phyloP scores from a whole-genome alignment of 2,797 vertebrate species.

The Sebastes dallii region DNA sequence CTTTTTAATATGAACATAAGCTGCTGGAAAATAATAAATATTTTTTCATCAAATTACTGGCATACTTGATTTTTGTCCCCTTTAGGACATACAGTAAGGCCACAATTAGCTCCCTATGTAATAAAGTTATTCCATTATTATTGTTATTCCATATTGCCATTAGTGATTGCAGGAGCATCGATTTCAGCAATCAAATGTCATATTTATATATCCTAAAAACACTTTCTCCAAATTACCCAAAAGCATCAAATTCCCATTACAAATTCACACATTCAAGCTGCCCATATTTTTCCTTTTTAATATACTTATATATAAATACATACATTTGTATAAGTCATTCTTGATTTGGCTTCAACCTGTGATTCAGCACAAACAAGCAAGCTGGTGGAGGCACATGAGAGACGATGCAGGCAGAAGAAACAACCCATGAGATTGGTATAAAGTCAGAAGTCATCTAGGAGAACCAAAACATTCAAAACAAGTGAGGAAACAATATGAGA shows the following conservation, averaged over 20 bases:
- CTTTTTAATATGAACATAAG: background rate
- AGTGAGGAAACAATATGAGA: slow-evolving; percentile 15
- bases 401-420: slow-evolving; percentile 38
- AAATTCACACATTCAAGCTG: slow-evolving; percentile 16
- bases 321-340: slow-evolving; percentile 79
- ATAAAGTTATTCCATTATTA: background rate
- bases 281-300: slow-evolving; percentile 71
- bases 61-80: background rate
- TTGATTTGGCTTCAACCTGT: slow-evolving; percentile 77
- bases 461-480: slow-evolving; percentile 12
- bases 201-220: background rate
- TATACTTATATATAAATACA: slow-evolving; percentile 84
- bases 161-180: background rate
- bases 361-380: slow-evolving; percentile 75
- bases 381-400: slow-evolving; percentile 63
- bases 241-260: background rate
- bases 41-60: background rate
- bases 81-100: background rate
- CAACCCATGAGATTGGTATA: slow-evolving; percentile 13
- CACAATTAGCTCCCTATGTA: background rate
- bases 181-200: background rate
- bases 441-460: slow-evolving; percentile 17
- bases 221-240: background rate
- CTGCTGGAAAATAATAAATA: background rate
- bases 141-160: background rate